Conservation (phyloP, 2,797 vertebrate genomes). For the Moxostoma hubbsi region DNA sequence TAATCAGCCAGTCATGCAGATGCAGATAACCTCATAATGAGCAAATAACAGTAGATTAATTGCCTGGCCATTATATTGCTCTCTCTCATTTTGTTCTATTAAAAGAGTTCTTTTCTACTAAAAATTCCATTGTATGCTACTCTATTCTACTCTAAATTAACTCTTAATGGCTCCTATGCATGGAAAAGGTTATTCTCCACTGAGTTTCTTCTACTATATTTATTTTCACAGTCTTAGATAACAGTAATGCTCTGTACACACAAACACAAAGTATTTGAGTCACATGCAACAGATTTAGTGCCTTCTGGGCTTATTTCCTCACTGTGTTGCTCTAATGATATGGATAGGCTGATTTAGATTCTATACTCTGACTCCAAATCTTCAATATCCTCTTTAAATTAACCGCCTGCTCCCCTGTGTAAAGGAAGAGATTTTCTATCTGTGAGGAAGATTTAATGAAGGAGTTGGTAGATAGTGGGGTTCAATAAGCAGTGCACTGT, state of each 20-base stretch:
- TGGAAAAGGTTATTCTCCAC: background rate
- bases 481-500: conserved; percentile 16
- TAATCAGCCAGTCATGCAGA: too few species aligned
- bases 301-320: background rate
- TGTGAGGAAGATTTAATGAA: conserved; percentile 31
- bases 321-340: conserved; percentile 1
- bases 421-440: background rate
- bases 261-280: background rate
- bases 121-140: too few species aligned
- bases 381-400: conserved; percentile 34
- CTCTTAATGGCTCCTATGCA: background rate
- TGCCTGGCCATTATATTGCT: too few species aligned
- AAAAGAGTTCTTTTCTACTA: too few species aligned
- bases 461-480: conserved; percentile 8
- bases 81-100: too few species aligned
- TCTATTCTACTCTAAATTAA: background rate
- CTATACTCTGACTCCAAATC: conserved; percentile 9
- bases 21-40: too few species aligned
- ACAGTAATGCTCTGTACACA: too few species aligned
- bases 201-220: background rate
- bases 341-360: background rate
- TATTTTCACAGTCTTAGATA: background rate
- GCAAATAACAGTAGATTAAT: too few species aligned
- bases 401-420: conserved; percentile 8
- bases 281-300: background rate